A percentile compares a stretch with the other conserved stretches of the same genome.
Conservation (phyloP, 1,140 invertebrate genomes). For the Apis dorsata region DNA sequence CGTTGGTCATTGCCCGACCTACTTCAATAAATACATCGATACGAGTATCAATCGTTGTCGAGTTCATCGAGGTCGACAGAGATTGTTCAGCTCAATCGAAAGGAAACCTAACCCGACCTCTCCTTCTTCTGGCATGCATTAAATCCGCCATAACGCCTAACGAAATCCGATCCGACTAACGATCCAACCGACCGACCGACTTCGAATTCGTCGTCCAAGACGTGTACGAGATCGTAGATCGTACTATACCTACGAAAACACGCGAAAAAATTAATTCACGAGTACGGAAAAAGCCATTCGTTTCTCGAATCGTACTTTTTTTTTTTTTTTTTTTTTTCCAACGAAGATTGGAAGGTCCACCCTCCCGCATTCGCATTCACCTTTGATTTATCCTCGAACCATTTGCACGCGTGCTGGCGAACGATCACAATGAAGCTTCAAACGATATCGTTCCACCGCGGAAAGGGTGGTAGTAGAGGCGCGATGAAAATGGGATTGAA, state of each 20-base stretch:
- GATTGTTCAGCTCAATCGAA: conserved; percentile 48
- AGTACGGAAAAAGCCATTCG: no score
- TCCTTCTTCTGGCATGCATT: not conserved
- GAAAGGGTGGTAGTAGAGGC: conserved; percentile 52
- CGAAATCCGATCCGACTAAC: conserved; percentile 13
- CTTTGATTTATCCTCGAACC: conserved; percentile 72
- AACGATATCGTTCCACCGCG: conserved; percentile 65
- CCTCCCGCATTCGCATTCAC: conserved; percentile 37
- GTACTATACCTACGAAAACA: not conserved
- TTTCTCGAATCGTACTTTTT: not conserved
- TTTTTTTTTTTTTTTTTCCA: not conserved
- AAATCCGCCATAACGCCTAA: conserved; percentile 19
- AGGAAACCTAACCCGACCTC: conserved; percentile 20
- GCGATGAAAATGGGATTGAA: conserved; percentile 78
- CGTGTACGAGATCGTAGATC: not conserved
- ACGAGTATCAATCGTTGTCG: conserved; percentile 31
- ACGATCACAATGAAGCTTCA: conserved; percentile 57
- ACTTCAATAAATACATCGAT: conserved; percentile 32
- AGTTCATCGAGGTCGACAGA: conserved; percentile 41
- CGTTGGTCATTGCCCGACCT: conserved; percentile 52
- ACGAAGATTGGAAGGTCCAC: conserved; percentile 23
- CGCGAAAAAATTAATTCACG: not conserved
- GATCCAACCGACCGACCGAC: not conserved
- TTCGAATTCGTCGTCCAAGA: not conserved
- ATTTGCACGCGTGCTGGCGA: conserved; percentile 53